Conservation (phyloP, 2,888 invertebrate genomes). For the Eustalomyia histrio region DNA sequence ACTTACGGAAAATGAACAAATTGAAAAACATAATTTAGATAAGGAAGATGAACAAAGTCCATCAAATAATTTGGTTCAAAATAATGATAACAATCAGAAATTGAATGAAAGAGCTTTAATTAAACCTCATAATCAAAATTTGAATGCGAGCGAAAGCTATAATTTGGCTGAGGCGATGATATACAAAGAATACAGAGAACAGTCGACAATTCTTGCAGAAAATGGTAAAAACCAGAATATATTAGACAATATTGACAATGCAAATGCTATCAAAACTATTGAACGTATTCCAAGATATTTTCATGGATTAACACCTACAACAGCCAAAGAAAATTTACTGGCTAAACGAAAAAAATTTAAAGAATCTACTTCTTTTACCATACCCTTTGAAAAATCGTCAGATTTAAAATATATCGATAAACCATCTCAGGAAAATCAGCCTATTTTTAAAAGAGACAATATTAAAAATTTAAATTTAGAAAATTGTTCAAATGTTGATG, state of each 20-base stretch:
- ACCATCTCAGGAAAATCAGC: neutral
- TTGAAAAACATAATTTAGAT: neutral
- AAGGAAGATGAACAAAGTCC: neutral
- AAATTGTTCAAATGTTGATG: neutral
- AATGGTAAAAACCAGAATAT: neutral
- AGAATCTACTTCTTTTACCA: slow-evolving; percentile 69
- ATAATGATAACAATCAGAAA: neutral
- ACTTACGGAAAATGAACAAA: neutral
- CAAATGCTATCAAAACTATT: slow-evolving; percentile 21
- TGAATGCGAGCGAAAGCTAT: neutral
- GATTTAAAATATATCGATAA: neutral
- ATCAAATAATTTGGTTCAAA: neutral
- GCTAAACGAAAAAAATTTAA: slow-evolving; percentile 49
- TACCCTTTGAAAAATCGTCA: slow-evolving; percentile 65
- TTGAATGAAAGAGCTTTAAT: neutral
- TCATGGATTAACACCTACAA: slow-evolving; percentile 66
- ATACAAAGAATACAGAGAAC: neutral
- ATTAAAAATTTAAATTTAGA: neutral
- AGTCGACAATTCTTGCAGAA: neutral
- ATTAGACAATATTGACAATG: neutral
- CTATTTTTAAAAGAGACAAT: neutral
- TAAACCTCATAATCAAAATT: neutral
- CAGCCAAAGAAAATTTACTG: slow-evolving; percentile 33
- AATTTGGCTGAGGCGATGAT: too few relatives aligned
- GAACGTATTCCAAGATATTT: slow-evolving; percentile 67